A percentile compares a stretch with the other conserved stretches of the same genome.
Evolutionary conservation across 2,888 invertebrate species (phyloP).

Genomic region (Podotricha telesiphe): DNA sequence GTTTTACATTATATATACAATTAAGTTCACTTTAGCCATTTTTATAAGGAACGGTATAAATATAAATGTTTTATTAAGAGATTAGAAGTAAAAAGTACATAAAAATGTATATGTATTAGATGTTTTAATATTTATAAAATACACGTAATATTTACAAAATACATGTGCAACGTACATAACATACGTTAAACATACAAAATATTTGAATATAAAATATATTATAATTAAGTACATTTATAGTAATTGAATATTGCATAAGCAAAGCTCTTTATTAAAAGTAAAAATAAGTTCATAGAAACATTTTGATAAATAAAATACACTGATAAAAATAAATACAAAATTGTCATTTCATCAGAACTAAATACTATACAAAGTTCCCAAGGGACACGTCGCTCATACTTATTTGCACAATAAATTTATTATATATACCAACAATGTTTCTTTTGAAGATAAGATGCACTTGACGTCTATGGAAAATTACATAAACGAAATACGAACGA

Average conservation of each 20-base stretch:
- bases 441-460: slow-evolving; percentile 29
- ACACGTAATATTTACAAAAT: too few relatives aligned
- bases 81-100: too few relatives aligned
- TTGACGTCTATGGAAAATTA: slow-evolving; percentile 25
- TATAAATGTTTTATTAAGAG: too few relatives aligned
- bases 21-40: too few relatives aligned
- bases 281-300: not conserved
- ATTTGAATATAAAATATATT: too few relatives aligned
- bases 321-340: not conserved
- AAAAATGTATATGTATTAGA: too few relatives aligned
- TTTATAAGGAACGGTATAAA: too few relatives aligned
- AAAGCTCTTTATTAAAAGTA: not conserved
- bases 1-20: too few relatives aligned
- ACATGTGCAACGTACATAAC: too few relatives aligned
- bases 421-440: slow-evolving; percentile 18
- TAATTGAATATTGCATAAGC: not conserved
- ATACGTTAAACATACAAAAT: too few relatives aligned
- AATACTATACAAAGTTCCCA: not conserved
- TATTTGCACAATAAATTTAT: slow-evolving; percentile 18
- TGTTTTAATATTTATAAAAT: too few relatives aligned
- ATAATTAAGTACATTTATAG: not conserved
- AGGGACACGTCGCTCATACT: not conserved
- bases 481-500: slow-evolving; percentile 10
- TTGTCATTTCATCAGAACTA: not conserved
- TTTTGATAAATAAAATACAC: not conserved